Conservation (phyloP, 2,113 vertebrate genomes). For the Chamaea fasciata region DNA sequence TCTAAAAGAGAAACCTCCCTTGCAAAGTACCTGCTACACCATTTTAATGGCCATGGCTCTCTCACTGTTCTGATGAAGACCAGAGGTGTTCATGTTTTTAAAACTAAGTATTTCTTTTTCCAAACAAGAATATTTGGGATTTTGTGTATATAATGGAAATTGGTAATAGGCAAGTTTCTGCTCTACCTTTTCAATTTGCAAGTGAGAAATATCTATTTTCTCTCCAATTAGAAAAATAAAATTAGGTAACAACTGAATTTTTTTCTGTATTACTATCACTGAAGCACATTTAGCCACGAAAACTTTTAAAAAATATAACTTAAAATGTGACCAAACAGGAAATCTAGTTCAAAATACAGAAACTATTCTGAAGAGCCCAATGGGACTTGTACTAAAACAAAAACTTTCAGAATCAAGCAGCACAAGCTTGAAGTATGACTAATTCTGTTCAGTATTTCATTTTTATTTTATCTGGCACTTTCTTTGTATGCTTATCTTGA, state of each 20-base stretch:
- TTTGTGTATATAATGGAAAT: not conserved
- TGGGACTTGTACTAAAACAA: not conserved
- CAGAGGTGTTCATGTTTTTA: not conserved
- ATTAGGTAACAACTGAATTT: not conserved
- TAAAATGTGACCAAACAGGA: not conserved
- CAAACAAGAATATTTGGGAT: not conserved
- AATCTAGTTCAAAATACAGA: not conserved
- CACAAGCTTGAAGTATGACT: slow-evolving; percentile 6
- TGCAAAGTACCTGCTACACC: not conserved
- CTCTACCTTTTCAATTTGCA: not conserved
- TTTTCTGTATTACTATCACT: not conserved
- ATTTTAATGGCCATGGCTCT: not conserved
- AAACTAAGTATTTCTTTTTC: not conserved
- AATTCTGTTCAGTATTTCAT: not conserved
- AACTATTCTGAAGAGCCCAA: not conserved
- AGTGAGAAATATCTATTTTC: not conserved
- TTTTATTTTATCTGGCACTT: slow-evolving; percentile 53
- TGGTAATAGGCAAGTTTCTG: not conserved
- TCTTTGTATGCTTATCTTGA: not conserved
- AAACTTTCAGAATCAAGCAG: not conserved
- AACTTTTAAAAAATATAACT: not conserved
- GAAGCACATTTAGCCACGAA: not conserved
- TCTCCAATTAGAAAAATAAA: not conserved
- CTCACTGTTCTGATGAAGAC: not conserved
- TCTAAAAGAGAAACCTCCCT: not conserved